These are phyloP conservation scores for Moxostoma hubbsi DNA, from an alignment of 2,797 vertebrate genomes.

Conservation along the genomic window DNA sequence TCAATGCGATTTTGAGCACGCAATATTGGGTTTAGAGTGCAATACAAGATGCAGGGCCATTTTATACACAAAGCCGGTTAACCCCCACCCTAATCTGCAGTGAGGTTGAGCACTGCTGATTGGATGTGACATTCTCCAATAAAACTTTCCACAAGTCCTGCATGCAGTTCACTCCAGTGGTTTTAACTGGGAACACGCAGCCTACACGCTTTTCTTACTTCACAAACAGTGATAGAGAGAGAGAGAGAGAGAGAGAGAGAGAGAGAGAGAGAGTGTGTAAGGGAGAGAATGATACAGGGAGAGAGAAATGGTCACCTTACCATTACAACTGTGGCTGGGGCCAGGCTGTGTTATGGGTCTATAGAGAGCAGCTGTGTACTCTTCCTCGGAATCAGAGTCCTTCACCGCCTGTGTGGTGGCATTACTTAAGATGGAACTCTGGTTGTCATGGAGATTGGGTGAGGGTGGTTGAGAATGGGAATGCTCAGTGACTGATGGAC, in stretches of 20 bases:
- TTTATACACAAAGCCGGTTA: conserved; percentile 28
- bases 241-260: not conserved
- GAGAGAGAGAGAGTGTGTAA: not conserved
- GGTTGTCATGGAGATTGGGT: conserved; percentile 85
- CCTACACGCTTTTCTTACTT: conserved; percentile 20
- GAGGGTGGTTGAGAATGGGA: conserved; percentile 79
- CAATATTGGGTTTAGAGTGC: conserved; percentile 13
- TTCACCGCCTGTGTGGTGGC: conserved; percentile 78
- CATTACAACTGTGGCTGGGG: conserved; percentile 46
- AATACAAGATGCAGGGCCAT: not conserved
- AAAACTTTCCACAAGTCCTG: conserved; percentile 18
- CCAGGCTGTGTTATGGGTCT: conserved; percentile 66
- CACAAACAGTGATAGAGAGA: not conserved
- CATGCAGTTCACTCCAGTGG: conserved; percentile 12
- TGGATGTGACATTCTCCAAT: conserved; percentile 42
- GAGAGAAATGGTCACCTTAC: conserved; percentile 32
- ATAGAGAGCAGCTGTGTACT: conserved; percentile 72
- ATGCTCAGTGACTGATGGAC: conserved; percentile 78
- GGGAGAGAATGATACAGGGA: conserved; percentile 13
- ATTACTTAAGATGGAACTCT: conserved; percentile 83
- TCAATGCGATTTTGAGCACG: conserved; percentile 16
- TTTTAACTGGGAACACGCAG: conserved; percentile 5
- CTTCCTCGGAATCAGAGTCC: conserved; percentile 81
- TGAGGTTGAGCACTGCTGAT: conserved; percentile 16
- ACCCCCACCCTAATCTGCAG: not conserved